Evolutionary conservation across 2,888 invertebrate species (phyloP).

Genomic region (Trissolcus brochymenae): DNA sequence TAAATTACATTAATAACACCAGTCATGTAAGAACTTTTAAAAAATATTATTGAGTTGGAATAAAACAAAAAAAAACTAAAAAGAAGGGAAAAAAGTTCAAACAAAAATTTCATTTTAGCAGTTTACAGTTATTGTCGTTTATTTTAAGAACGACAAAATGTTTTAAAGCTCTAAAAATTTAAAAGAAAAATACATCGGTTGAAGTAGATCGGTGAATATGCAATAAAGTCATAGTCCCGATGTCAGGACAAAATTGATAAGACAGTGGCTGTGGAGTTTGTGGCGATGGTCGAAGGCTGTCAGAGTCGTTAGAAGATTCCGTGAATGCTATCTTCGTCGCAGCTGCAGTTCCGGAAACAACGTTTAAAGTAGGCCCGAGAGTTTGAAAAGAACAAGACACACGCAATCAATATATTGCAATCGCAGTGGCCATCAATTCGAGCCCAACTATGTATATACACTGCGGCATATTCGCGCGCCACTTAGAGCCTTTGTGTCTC

Average conservation of each 20-base stretch:
- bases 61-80: too few species aligned
- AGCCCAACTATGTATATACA: constrained; percentile 39
- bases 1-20: too few species aligned
- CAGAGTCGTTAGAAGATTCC: constrained; percentile 68
- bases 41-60: too few species aligned
- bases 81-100: too few species aligned
- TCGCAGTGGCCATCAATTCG: constrained; percentile 42
- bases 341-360: constrained; percentile 22
- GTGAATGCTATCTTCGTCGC: constrained; percentile 65
- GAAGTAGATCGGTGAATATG: constrained; percentile 18
- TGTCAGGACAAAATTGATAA: constrained; percentile 42
- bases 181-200: constrained; percentile 12
- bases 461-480: constrained; percentile 51
- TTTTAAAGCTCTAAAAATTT: not conserved
- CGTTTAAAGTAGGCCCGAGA: constrained; percentile 6
- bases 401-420: constrained; percentile 65
- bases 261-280: constrained; percentile 36
- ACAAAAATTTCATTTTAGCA: not conserved
- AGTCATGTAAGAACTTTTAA: too few species aligned
- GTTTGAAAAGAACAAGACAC: constrained; percentile 52
- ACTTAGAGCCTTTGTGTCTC: constrained; percentile 48
- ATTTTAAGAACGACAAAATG: not conserved
- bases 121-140: constrained; percentile 8
- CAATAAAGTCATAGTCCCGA: constrained; percentile 34
- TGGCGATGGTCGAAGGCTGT: constrained; percentile 62